A percentile compares a stretch with the other conserved stretches of the same genome.
Evolutionary conservation across 2,888 invertebrate species (phyloP).

Genomic region (Saturnia japonica): DNA sequence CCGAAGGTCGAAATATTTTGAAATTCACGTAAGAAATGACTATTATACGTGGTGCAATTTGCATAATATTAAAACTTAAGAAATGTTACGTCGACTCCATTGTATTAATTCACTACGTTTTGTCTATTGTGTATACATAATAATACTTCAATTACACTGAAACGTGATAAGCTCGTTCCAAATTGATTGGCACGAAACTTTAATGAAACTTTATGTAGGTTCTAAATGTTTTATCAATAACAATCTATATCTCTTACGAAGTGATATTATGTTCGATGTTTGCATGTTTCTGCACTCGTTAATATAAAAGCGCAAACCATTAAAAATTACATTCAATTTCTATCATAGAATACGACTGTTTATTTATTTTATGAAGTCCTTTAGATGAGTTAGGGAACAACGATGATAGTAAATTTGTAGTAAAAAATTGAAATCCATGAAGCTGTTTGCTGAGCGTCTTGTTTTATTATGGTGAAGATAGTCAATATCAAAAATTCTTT

Average conservation of each 20-base stretch:
- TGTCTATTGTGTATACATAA: constrained; percentile 9
- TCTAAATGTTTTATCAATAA: constrained; percentile 5
- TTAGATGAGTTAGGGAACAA: too few relatives aligned
- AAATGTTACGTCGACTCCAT: constrained; percentile 45
- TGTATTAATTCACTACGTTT: constrained; percentile 25
- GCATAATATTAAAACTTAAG: constrained; percentile 53
- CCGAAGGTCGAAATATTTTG: constrained; percentile 39
- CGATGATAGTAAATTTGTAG: too few relatives aligned
- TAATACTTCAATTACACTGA: constrained; percentile 17
- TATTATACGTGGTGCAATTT: constrained; percentile 45
- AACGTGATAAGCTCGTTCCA: constrained; percentile 14
- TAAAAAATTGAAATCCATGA: too few relatives aligned
- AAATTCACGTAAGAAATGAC: constrained; percentile 47
- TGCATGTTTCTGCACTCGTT: too few relatives aligned
- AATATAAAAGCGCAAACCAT: too few relatives aligned
- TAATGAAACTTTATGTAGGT: constrained; percentile 13
- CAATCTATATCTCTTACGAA: not conserved
- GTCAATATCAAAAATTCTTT: too few relatives aligned
- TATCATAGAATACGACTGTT: too few relatives aligned
- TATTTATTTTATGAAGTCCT: too few relatives aligned
- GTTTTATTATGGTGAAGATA: too few relatives aligned
- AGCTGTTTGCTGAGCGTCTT: too few relatives aligned
- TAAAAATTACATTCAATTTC: too few relatives aligned
- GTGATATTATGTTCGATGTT: not conserved
- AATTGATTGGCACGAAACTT: constrained; percentile 9